Evolutionary conservation across 2,113 vertebrate genomes (phyloP).

Genomic region (Scytalopus superciliaris): DNA sequence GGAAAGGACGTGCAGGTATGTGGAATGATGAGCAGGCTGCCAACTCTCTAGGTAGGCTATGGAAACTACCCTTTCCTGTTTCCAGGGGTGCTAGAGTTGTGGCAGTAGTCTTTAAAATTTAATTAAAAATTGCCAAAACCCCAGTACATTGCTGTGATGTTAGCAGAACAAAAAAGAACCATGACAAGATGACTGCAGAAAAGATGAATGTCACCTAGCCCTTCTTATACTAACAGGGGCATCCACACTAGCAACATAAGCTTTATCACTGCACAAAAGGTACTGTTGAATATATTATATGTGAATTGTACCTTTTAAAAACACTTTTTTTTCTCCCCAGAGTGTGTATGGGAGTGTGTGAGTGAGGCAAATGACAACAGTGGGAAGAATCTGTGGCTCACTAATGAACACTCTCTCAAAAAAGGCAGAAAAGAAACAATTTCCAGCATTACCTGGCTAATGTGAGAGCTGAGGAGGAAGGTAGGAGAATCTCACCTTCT

Average conservation of each 20-base stretch:
- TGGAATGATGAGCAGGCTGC: neutral
- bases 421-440: neutral
- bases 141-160: neutral
- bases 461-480: neutral
- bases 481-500: neutral
- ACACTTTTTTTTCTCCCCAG: neutral
- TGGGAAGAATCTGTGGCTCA: neutral
- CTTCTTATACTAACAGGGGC: neutral
- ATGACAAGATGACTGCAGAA: neutral
- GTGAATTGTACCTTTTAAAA: neutral
- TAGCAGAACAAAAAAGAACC: neutral
- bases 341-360: rapidly evolving
- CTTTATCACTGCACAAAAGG: neutral
- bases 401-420: neutral
- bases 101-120: neutral
- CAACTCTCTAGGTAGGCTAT: neutral
- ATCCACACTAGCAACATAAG: neutral
- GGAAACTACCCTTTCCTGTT: neutral
- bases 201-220: neutral
- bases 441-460: neutral
- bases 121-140: neutral
- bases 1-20: neutral
- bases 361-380: neutral
- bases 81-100: neutral
- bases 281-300: neutral